Percentiles rank a stretch among this genome's conserved stretches.
phyloP scores from a whole-genome alignment of 2,113 vertebrate genomes.

The Ophthalmolycus amberensis region DNA sequence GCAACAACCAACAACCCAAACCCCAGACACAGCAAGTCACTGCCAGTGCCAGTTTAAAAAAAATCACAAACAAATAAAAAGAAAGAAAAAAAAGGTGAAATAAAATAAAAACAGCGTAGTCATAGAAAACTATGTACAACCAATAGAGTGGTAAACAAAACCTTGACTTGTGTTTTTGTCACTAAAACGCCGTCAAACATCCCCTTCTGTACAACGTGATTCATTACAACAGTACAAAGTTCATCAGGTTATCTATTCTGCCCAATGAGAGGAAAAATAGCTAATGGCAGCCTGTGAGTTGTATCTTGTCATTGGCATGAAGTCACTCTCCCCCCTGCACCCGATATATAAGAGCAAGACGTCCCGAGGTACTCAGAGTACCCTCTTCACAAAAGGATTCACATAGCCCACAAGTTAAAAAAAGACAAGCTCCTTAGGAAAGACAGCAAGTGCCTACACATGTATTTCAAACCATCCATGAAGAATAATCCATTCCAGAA shows the following conservation, averaged over 20 bases:
- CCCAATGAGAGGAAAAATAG: constrained; percentile 90
- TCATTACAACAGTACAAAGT: constrained; percentile 91
- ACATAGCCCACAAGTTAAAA: constrained; percentile 90
- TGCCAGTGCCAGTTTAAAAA: constrained; percentile 74
- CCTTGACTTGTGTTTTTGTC: constrained; percentile 84
- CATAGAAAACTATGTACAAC: constrained; percentile 92
- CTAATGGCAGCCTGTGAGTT: constrained; percentile 91
- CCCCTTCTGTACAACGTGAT: constrained; percentile 91
- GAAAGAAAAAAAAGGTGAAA: constrained; percentile 39
- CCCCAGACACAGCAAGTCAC: constrained; percentile 55
- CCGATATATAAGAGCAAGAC: constrained; percentile 54
- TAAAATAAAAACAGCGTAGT: constrained; percentile 70
- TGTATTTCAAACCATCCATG: constrained; percentile 94
- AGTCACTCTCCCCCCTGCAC: constrained; percentile 78
- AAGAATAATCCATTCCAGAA: constrained; percentile 93
- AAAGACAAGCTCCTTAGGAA: constrained; percentile 96
- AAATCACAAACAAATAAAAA: constrained; percentile 62
- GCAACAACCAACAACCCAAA: not conserved
- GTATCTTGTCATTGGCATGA: constrained; percentile 78
- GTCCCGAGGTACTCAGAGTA: constrained; percentile 89
- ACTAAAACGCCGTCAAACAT: constrained; percentile 88
- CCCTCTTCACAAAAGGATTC: constrained; percentile 90
- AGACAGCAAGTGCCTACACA: constrained; percentile 95
- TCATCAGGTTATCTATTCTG: constrained; percentile 88
- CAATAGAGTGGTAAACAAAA: constrained; percentile 87